A percentile compares a stretch with the other conserved stretches of the same genome.
Conservation (phyloP, 2,113 vertebrate species). For the Paradoxurus hermaphroditus region DNA sequence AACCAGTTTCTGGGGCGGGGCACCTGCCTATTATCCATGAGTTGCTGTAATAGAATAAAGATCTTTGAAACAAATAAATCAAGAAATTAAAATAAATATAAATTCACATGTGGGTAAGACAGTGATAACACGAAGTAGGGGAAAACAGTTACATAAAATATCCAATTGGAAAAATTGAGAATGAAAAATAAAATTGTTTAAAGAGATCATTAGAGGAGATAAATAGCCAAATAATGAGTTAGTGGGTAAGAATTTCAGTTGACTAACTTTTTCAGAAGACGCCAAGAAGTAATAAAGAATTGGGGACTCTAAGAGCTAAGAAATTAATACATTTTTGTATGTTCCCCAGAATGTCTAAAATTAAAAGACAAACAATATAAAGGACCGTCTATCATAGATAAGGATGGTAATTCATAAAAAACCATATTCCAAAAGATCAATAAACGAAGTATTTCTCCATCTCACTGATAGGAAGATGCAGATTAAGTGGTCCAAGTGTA, state of each 20-base stretch:
- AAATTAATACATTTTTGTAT: not conserved
- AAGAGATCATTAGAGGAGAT: not conserved
- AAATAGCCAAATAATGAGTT: not conserved
- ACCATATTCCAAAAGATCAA: not conserved
- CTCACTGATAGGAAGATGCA: not conserved
- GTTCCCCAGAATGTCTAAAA: not conserved
- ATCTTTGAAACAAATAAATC: not conserved
- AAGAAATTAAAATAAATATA: not conserved
- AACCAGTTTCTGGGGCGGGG: too few species aligned
- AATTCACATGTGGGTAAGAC: not conserved
- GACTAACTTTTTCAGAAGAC: not conserved
- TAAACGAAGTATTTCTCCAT: not conserved
- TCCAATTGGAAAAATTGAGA: not conserved
- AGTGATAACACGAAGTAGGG: not conserved
- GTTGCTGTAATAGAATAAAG: not conserved
- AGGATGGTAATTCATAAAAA: not conserved
- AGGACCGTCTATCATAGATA: not conserved
- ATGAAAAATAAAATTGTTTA: not conserved
- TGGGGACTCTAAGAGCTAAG: not conserved
- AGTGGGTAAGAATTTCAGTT: not conserved
- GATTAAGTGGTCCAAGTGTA: not conserved
- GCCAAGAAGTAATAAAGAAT: not conserved
- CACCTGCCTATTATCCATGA: not conserved
- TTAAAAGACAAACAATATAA: not conserved
- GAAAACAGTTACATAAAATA: not conserved